Conservation (phyloP, 2,113 vertebrate genomes). For the Fulica atra region DNA sequence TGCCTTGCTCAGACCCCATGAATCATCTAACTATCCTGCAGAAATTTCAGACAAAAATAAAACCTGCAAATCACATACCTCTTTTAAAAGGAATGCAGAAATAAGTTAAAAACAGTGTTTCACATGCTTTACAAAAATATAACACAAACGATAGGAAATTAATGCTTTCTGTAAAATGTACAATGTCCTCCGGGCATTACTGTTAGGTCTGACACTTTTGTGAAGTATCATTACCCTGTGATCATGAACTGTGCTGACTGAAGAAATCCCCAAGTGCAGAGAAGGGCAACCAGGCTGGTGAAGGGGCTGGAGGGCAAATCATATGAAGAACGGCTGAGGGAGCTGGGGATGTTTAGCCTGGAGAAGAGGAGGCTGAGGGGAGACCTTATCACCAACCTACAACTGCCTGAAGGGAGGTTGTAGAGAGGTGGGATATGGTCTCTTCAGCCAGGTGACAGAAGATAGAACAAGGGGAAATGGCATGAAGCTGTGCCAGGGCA, state of each 20-base stretch:
- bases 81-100: background rate
- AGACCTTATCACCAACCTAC: too few species aligned
- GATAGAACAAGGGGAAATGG: too few species aligned
- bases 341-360: too few species aligned
- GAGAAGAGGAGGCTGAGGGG: too few species aligned
- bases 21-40: background rate
- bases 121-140: background rate
- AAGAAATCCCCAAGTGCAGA: background rate
- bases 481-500: too few species aligned
- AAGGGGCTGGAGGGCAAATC: too few species aligned
- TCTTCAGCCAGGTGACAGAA: too few species aligned
- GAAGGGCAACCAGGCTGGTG: too few species aligned
- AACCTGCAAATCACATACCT: background rate
- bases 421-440: too few species aligned
- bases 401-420: too few species aligned
- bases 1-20: background rate
- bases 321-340: too few species aligned
- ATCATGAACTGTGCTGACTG: too few species aligned
- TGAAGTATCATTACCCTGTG: background rate
- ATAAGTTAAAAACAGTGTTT: background rate
- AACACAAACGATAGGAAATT: background rate
- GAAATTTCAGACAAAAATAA: background rate
- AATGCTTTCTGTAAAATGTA: background rate
- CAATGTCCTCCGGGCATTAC: background rate
- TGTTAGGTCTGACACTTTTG: background rate